Evolutionary conservation across 1,140 invertebrate genomes (phyloP).

Genomic region (Dendroctonus valens): DNA sequence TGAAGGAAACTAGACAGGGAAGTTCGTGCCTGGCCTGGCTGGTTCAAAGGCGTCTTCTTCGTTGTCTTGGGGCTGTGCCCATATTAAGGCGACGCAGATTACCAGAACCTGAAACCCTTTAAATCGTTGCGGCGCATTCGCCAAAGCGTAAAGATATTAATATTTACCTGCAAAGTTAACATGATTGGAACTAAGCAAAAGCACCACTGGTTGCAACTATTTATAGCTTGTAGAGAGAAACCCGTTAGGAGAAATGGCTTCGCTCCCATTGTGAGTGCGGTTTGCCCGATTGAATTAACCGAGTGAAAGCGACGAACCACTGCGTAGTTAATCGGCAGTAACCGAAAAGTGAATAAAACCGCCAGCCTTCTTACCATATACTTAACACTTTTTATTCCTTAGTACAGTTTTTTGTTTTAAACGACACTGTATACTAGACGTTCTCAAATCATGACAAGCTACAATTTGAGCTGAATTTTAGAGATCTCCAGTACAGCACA

Average conservation of each 20-base stretch:
- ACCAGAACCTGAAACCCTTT: no score
- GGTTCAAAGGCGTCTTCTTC: background rate
- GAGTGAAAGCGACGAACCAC: no score
- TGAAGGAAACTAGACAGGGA: background rate
- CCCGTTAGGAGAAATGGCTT: no score
- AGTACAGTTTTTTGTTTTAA: constrained; percentile 28
- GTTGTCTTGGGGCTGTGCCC: background rate
- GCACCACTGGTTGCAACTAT: no score
- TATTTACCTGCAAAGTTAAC: no score
- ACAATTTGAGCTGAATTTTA: constrained; percentile 17
- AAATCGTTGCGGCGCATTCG: no score
- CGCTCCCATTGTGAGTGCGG: no score
- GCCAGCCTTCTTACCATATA: constrained; percentile 16
- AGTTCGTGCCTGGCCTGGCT: background rate
- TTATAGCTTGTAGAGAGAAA: no score
- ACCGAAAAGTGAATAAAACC: background rate
- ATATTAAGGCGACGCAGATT: background rate
- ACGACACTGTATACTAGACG: constrained; percentile 18
- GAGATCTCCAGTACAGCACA: constrained; percentile 9
- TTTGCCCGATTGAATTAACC: no score
- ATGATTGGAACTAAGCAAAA: no score
- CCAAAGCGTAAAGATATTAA: no score
- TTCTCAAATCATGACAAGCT: background rate
- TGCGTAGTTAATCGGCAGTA: no score
- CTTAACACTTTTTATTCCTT: constrained; percentile 30